Percentiles rank a stretch among this genome's conserved stretches.
These are phyloP conservation scores for Sebastes vulpes DNA, from an alignment of 2,797 vertebrate species.

Conservation along the genomic window DNA sequence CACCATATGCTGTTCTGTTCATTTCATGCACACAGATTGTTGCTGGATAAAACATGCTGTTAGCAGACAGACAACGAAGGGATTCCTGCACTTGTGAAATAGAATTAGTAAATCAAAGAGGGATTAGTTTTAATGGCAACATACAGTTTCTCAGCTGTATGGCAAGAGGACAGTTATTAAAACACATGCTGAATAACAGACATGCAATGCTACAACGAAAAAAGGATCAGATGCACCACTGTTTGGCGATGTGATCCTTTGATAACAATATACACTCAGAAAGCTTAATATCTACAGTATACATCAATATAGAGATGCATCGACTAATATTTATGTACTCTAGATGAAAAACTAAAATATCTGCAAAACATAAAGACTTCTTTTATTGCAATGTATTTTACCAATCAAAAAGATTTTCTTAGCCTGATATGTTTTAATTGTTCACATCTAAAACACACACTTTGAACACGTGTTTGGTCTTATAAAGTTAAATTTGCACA, in stretches of 20 bases:
- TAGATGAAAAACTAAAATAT: neutral
- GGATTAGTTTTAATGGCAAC: slow-evolving; percentile 24
- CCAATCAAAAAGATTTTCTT: neutral
- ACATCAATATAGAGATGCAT: neutral
- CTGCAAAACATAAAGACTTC: neutral
- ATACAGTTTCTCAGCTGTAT: slow-evolving; percentile 54
- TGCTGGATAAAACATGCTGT: slow-evolving; percentile 64
- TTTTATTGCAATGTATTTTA: neutral
- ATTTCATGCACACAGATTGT: slow-evolving; percentile 61
- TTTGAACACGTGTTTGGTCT: slow-evolving; percentile 25
- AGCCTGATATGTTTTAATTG: slow-evolving; percentile 5
- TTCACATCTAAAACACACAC: slow-evolving; percentile 14
- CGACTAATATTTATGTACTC: neutral
- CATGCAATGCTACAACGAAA: slow-evolving; percentile 61
- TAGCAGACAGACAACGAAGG: slow-evolving; percentile 37
- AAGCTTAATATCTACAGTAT: neutral
- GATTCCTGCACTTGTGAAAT: slow-evolving; percentile 19
- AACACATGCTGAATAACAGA: slow-evolving; percentile 67
- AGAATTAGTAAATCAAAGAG: slow-evolving; percentile 33
- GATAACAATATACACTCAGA: slow-evolving; percentile 2
- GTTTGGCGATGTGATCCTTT: slow-evolving; percentile 22
- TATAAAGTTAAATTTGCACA: slow-evolving; percentile 28
- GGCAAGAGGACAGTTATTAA: slow-evolving; percentile 15
- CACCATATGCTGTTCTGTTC: neutral
- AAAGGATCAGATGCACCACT: slow-evolving; percentile 37